phyloP scores from a whole-genome alignment of 2,113 vertebrate genomes.

The Myiozetetes cayanensis region DNA sequence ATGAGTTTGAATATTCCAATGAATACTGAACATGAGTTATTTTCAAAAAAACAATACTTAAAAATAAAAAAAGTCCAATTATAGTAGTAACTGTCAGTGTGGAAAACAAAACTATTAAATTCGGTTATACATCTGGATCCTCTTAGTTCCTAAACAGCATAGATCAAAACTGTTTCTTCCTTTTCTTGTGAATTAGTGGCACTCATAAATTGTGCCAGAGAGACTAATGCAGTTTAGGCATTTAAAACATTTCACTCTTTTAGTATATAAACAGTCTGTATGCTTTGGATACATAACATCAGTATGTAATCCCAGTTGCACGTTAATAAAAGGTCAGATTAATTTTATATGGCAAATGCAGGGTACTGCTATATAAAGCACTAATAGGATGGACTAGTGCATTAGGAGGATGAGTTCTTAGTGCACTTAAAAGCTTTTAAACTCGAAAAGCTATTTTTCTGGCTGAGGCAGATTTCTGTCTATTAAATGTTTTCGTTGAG shows the following conservation, averaged over 20 bases:
- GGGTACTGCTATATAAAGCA: neutral
- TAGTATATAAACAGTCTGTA: neutral
- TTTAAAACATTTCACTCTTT: neutral
- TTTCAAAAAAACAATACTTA: neutral
- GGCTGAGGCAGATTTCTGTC: neutral
- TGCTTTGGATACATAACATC: constrained; percentile 10
- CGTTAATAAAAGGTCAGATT: constrained; percentile 26
- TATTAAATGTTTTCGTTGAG: constrained; percentile 9
- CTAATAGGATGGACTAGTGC: neutral
- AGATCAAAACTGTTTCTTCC: neutral
- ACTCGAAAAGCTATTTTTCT: neutral
- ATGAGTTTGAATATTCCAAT: neutral
- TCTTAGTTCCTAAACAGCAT: neutral
- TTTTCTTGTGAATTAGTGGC: neutral
- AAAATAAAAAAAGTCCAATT: neutral
- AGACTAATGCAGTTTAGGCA: neutral
- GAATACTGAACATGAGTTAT: neutral
- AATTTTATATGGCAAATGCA: constrained; percentile 5
- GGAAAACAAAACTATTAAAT: neutral
- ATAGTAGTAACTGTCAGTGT: neutral
- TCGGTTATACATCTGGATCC: neutral
- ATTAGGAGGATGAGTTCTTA: neutral
- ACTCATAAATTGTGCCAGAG: constrained; percentile 3
- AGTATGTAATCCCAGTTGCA: neutral
- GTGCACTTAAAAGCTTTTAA: neutral